Conservation (phyloP, 2,888 invertebrate species). For the Chymomyza caudatula region DNA sequence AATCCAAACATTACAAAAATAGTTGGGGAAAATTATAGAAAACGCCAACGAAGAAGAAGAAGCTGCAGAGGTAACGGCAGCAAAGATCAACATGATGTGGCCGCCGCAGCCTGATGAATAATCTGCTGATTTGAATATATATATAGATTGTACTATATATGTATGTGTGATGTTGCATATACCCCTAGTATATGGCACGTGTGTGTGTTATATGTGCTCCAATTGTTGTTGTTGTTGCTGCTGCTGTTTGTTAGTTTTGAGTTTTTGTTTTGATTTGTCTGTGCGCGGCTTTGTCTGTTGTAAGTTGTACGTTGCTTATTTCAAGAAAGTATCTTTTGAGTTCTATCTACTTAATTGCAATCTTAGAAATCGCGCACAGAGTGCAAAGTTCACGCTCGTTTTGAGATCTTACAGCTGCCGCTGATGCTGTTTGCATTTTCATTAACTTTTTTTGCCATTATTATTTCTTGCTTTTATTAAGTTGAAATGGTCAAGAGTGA, state of each 20-base stretch:
- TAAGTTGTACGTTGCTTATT: background rate
- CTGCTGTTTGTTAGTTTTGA: constrained; percentile 58
- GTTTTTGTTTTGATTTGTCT: constrained; percentile 62
- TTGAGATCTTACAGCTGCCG: constrained; percentile 35
- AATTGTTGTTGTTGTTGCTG: constrained; percentile 34
- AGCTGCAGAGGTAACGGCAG: constrained; percentile 7
- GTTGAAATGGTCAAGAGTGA: background rate
- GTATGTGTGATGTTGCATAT: constrained; percentile 23
- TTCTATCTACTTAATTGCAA: background rate
- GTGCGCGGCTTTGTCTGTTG: constrained; percentile 7
- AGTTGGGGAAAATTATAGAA: constrained; percentile 25
- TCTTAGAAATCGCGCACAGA: constrained; percentile 19
- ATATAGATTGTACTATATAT: constrained; percentile 7
- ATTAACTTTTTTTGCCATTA: constrained; percentile 11
- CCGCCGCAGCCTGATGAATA: constrained; percentile 54
- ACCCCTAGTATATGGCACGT: constrained; percentile 12
- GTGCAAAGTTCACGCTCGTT: constrained; percentile 46
- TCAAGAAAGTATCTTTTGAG: background rate
- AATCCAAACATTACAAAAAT: constrained; percentile 69
- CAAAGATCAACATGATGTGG: constrained; percentile 53
- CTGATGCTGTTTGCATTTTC: constrained; percentile 14
- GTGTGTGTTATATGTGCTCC: constrained; percentile 40
- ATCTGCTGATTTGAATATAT: constrained; percentile 50
- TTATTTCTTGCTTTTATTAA: constrained; percentile 15
- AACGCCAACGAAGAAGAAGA: constrained; percentile 4